Evolutionary conservation across 1,140 invertebrate species (phyloP).

Genomic region (Harlomillsia oculata): DNA sequence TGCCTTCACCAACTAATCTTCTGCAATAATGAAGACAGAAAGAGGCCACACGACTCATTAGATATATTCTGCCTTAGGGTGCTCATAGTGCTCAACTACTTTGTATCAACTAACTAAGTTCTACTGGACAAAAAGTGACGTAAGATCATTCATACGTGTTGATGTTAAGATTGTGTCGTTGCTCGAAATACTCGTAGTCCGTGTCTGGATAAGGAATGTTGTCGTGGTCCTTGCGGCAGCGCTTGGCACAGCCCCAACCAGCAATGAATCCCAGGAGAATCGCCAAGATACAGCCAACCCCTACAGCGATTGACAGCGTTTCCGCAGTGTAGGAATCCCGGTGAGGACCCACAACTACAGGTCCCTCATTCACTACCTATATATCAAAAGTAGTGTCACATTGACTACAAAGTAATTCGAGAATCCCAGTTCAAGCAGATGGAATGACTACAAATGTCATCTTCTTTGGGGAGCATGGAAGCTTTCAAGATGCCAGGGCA

Average conservation of each 20-base stretch:
- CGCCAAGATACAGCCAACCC: conserved; percentile 43
- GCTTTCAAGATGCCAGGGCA: no score
- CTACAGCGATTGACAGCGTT: conserved; percentile 46
- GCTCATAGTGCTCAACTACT: no score
- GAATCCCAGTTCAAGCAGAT: no score
- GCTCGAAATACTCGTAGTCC: conserved; percentile 42
- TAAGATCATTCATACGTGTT: conserved; percentile 27
- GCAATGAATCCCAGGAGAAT: conserved; percentile 45
- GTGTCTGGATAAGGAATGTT: conserved; percentile 42
- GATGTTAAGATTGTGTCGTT: conserved; percentile 38
- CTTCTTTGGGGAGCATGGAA: no score
- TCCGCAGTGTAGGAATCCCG: conserved; percentile 42
- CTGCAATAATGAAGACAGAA: conserved; percentile 23
- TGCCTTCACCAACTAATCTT: conserved; percentile 35
- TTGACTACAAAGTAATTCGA: no score
- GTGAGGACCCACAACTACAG: conserved; percentile 24
- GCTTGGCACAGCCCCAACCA: conserved; percentile 43
- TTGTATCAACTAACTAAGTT: no score
- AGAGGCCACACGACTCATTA: conserved; percentile 13
- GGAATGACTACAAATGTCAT: no score
- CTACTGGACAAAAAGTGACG: no score
- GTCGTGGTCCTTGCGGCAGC: conserved; percentile 42
- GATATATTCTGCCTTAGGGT: no score
- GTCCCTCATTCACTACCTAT: conserved; percentile 27
- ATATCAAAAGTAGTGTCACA: conserved; percentile 1